Percentiles rank a stretch among this genome's conserved stretches.
These are phyloP conservation scores for Phainopepla nitens DNA, from an alignment of 2,113 vertebrate species.

Conservation along the genomic window DNA sequence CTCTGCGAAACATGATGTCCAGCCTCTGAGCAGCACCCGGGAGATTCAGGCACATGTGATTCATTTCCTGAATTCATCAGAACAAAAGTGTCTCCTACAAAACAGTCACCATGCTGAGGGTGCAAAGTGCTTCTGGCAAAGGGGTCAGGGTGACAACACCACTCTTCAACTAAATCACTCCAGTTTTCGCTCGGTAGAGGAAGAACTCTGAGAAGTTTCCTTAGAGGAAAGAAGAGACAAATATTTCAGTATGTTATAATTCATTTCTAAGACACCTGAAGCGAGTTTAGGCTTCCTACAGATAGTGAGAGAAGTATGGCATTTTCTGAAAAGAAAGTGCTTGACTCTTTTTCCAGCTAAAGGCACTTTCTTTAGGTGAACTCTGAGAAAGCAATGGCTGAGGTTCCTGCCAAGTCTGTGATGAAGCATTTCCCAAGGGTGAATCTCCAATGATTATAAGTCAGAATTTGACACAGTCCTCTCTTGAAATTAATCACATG, in stretches of 20 bases:
- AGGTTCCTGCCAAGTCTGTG: not conserved
- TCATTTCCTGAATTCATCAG: conserved; percentile 75
- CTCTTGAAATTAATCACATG: not conserved
- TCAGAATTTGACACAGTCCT: not conserved
- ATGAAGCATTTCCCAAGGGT: not conserved
- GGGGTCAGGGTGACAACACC: conserved; percentile 94
- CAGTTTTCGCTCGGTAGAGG: conserved; percentile 90
- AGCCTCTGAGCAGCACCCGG: not conserved
- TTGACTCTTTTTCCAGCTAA: not conserved
- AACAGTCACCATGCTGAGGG: conserved; percentile 85
- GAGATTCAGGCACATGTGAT: conserved; percentile 19
- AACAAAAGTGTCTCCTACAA: conserved; percentile 86
- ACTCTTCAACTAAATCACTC: conserved; percentile 89
- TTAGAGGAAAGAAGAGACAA: conserved; percentile 42
- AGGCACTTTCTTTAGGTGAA: not conserved
- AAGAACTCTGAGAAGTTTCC: conserved; percentile 86
- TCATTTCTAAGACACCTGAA: not conserved
- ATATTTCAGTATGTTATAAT: not conserved
- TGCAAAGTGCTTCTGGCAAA: conserved; percentile 83
- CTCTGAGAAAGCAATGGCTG: not conserved
- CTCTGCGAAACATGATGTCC: not conserved
- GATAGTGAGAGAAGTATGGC: not conserved
- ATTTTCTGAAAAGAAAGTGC: not conserved
- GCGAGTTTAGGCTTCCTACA: not conserved
- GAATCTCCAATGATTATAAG: not conserved